Evolutionary conservation across 1,140 invertebrate species (phyloP).

Genomic region (Cydia strobilella): DNA sequence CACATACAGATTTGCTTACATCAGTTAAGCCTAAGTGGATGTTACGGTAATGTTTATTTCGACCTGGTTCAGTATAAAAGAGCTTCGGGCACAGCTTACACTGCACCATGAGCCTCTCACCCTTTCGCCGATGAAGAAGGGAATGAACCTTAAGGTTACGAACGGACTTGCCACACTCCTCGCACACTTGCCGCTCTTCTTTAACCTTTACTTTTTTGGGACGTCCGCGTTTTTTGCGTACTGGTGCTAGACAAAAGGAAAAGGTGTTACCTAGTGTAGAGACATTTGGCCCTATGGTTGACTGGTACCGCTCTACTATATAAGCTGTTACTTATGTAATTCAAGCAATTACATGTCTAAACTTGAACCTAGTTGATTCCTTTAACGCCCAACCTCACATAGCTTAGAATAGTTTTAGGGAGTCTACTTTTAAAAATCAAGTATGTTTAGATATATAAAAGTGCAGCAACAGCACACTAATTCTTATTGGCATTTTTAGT

Average conservation of each 20-base stretch:
- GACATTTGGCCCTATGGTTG: too few relatives aligned
- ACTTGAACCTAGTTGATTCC: too few relatives aligned
- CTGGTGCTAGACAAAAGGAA: not conserved
- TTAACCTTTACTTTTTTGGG: constrained; percentile 44
- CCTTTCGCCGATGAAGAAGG: constrained; percentile 42
- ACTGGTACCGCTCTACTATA: too few relatives aligned
- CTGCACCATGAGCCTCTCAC: constrained; percentile 43
- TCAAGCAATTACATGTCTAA: too few relatives aligned
- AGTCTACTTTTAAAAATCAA: too few relatives aligned
- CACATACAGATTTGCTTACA: constrained; percentile 55
- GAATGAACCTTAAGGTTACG: constrained; percentile 56
- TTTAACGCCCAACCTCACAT: too few relatives aligned
- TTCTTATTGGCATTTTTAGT: too few relatives aligned
- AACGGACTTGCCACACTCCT: constrained; percentile 64
- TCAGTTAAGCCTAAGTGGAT: constrained; percentile 61
- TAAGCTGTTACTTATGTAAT: too few relatives aligned
- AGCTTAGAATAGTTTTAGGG: too few relatives aligned
- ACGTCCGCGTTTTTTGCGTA: constrained; percentile 28
- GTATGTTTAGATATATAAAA: too few relatives aligned
- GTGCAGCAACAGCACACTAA: too few relatives aligned
- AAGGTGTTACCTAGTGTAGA: too few relatives aligned
- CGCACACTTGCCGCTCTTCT: constrained; percentile 51
- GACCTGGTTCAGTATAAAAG: constrained; percentile 47
- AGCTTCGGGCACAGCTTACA: constrained; percentile 61
- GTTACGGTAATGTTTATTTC: constrained; percentile 55